Conservation (phyloP, 37 sponge, comb jelly and placozoan genomes). For the Chondrilla cf. caribensis region DNA sequence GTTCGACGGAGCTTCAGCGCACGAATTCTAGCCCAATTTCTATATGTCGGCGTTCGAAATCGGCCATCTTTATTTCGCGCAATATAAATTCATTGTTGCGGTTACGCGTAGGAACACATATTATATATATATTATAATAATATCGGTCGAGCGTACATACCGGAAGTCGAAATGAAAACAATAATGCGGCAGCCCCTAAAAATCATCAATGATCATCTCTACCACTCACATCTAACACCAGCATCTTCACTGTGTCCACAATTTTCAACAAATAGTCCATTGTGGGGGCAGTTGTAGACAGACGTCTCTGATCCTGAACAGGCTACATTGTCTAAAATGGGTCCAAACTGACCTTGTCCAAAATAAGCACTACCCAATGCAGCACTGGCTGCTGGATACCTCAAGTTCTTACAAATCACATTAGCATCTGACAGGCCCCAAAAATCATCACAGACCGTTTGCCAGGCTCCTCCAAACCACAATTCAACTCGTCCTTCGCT, state of each 20-base stretch:
- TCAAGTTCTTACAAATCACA: conserved; percentile 2
- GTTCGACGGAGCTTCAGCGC: too few species aligned
- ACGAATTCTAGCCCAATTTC: too few species aligned
- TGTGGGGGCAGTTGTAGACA: neutral
- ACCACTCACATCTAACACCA: neutral
- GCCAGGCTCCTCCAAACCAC: neutral
- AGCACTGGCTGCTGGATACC: neutral
- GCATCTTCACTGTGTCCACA: conserved; percentile 5
- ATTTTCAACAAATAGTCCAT: neutral
- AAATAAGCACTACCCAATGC: neutral
- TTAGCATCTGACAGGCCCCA: conserved; percentile 23
- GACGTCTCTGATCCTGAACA: neutral
- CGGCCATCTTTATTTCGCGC: too few species aligned
- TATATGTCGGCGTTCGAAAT: too few species aligned
- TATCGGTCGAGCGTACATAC: too few species aligned
- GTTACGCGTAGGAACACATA: too few species aligned
- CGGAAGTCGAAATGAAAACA: too few species aligned
- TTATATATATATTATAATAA: too few species aligned
- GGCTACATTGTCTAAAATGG: neutral
- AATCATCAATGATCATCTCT: too few species aligned
- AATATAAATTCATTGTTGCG: too few species aligned
- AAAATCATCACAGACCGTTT: conserved; percentile 23
- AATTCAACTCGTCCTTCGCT: conserved; percentile 29
- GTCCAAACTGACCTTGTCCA: neutral
- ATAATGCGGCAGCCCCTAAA: too few species aligned